A percentile compares a stretch with the other conserved stretches of the same genome.
Evolutionary conservation across 2,113 vertebrate genomes (phyloP).

Genomic region (Cyanoliseus patagonus): DNA sequence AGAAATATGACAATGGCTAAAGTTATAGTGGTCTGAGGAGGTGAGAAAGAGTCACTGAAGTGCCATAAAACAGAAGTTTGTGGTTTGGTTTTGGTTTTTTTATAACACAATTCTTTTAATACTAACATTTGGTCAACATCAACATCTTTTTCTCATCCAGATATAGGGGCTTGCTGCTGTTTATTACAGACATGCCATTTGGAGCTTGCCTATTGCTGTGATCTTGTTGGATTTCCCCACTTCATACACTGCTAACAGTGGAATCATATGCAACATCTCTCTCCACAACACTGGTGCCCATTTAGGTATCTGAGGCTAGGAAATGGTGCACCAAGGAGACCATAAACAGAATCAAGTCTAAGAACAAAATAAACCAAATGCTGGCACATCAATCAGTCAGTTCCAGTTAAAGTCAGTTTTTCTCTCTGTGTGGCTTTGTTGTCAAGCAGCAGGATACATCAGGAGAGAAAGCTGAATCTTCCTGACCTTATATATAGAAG

Average conservation of each 20-base stretch:
- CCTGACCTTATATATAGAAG: neutral
- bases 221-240: neutral
- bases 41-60: neutral
- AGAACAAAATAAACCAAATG: neutral
- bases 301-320: neutral
- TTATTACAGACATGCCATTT: neutral
- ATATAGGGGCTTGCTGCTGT: neutral
- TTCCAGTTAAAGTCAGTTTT: neutral
- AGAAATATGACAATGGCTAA: neutral
- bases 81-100: neutral
- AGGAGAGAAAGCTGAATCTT: neutral
- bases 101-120: neutral
- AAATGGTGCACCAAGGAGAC: neutral
- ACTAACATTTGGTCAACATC: neutral
- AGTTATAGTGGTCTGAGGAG: neutral
- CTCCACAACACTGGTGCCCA: too few species aligned
- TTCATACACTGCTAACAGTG: fast-evolving
- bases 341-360: neutral
- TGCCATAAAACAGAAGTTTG: neutral
- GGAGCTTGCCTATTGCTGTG: too few species aligned
- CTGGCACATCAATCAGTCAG: neutral
- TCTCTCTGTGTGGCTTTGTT: fast-evolving
- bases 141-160: neutral
- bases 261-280: fast-evolving
- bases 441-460: neutral